A percentile compares a stretch with the other conserved stretches of the same genome.
These are phyloP conservation scores for Epiblema foenella DNA, from an alignment of 2,888 invertebrate genomes.

Conservation along the genomic window DNA sequence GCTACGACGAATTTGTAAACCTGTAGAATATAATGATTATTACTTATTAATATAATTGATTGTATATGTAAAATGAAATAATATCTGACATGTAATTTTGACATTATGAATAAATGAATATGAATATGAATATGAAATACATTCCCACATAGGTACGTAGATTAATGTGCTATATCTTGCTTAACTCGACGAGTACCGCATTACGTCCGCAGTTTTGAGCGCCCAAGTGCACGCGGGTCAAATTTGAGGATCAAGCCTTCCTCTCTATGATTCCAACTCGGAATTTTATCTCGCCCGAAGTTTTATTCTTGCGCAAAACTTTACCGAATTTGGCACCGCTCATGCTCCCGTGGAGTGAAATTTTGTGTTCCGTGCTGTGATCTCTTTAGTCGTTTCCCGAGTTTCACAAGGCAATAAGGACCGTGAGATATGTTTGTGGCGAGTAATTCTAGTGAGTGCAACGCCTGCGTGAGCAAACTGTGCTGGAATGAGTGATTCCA, in stretches of 20 bases:
- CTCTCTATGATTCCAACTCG: slow-evolving; percentile 51
- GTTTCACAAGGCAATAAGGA: slow-evolving; percentile 34
- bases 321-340: slow-evolving; percentile 51
- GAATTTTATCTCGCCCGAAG: slow-evolving; percentile 52
- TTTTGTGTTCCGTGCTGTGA: slow-evolving; percentile 53
- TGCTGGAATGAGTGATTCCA: slow-evolving; percentile 15
- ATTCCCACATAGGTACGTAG: neutral
- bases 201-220: slow-evolving; percentile 31
- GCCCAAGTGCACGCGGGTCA: slow-evolving; percentile 31
- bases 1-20: too few relatives aligned
- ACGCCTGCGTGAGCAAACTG: slow-evolving; percentile 3
- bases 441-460: slow-evolving; percentile 28
- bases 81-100: too few relatives aligned
- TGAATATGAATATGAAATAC: neutral
- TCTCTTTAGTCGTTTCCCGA: slow-evolving; percentile 42
- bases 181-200: slow-evolving; percentile 17
- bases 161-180: neutral
- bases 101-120: too few relatives aligned
- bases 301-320: slow-evolving; percentile 54
- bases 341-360: slow-evolving; percentile 52
- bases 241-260: slow-evolving; percentile 45
- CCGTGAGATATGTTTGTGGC: slow-evolving; percentile 36
- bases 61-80: too few relatives aligned
- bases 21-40: too few relatives aligned
- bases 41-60: too few relatives aligned